Evolutionary conservation across 2,797 vertebrate species (phyloP), one percentile per base, ranked within the genome.

Genomic region (Coreius guichenoti): DNA sequence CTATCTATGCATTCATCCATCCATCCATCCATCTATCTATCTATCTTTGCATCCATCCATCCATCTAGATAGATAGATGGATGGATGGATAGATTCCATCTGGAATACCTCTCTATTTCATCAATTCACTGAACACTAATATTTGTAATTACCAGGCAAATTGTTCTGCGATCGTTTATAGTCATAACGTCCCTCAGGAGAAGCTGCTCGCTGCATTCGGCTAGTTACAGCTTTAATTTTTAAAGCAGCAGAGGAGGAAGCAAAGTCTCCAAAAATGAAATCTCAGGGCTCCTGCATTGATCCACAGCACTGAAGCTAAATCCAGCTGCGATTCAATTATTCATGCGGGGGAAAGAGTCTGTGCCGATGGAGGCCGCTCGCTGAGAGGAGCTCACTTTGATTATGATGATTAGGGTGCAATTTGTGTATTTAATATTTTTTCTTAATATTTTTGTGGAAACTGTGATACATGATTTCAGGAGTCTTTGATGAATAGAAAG

Each of bases 251-350:
- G 51, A 80, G 65, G 78, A 2, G 26, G 82, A 87, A 92, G 90
- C 88, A 91, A 91, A 92, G 87, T 78, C 61, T 86, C 81, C 3
- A 83, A 90, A 90, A 86, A 74, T 0, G 51, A 85, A 86, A 90
- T 87, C 67, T 69, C 87, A 79, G 86, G 89, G 90, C 90, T 91
- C 88, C 80, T 16, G 63, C 87, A 94, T 93, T 92, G 94, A 95
- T 94, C 92, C 85, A 77, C 87, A 68, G 82, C 82, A 49, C 68
- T 70, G 81, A 81, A 33, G 90, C 92, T 94, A 91, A 92, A 94
- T 92, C 93, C 93, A 92, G 91, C 86, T 54, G 86, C 4, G 31
- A 1, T 80, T 95, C 86, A 94, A 95, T 95, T 93, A 95, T 95
- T 95, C 89, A 95, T 94, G 87, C 72, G 75, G 82, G 81, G 87